A percentile compares a stretch with the other conserved stretches of the same genome.
phyloP scores from a whole-genome alignment of 2,113 vertebrate species.

The Hippocampus guttulatus region DNA sequence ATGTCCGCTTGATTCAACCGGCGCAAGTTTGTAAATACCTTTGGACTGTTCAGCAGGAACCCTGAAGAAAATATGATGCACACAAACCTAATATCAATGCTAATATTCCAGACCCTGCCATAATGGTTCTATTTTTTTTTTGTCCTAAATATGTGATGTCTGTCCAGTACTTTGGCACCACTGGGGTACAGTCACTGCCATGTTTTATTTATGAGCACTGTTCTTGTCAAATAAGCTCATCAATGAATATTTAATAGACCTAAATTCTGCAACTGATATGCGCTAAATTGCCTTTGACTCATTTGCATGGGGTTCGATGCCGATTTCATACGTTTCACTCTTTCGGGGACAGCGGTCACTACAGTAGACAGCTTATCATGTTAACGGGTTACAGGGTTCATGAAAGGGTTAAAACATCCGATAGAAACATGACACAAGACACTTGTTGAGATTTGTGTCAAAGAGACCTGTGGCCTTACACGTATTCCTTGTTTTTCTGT shows the following conservation, averaged over 20 bases:
- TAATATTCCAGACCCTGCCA: not conserved
- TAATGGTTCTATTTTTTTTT: not conserved
- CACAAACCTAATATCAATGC: not conserved
- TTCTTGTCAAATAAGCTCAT: conserved; percentile 5
- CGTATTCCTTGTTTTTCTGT: conserved; percentile 11
- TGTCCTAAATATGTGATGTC: not conserved
- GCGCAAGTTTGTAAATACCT: conserved; percentile 9
- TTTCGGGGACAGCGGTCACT: too few relatives aligned
- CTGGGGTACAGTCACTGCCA: not conserved
- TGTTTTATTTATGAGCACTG: conserved; percentile 16
- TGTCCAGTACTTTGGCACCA: not conserved
- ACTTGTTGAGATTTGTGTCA: not conserved
- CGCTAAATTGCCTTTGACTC: conserved; percentile 2
- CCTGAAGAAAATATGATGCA: not conserved
- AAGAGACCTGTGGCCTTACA: conserved; percentile 1
- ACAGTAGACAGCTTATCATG: too few relatives aligned
- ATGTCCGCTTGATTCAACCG: conserved; percentile 22
- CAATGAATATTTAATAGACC: conserved; percentile 5
- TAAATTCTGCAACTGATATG: not conserved
- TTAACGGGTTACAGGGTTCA: too few relatives aligned
- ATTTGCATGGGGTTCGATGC: not conserved
- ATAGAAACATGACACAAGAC: not conserved
- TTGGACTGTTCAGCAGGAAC: not conserved
- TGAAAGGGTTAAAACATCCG: not conserved
- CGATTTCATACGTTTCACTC: not conserved